These are phyloP conservation scores for Pyrochroa serraticornis DNA, from an alignment of 2,888 invertebrate species.

Conservation along the genomic window DNA sequence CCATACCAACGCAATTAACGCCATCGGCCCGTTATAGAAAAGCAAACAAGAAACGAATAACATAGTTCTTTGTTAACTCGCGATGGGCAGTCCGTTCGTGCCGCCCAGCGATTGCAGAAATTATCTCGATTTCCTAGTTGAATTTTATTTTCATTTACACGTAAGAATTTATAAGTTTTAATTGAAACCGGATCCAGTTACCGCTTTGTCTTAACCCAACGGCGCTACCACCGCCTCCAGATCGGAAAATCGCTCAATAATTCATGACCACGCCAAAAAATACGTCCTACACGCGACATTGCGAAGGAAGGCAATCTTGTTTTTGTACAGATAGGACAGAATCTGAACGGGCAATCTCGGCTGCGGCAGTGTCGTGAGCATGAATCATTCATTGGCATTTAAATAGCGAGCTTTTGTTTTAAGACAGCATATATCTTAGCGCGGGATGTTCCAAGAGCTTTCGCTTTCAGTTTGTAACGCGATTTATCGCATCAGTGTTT, in stretches of 20 bases:
- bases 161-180: too few relatives aligned
- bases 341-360: slow-evolving; percentile 34
- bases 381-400: slow-evolving; percentile 46
- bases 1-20: slow-evolving; percentile 22
- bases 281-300: slow-evolving; percentile 3
- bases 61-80: slow-evolving; percentile 12
- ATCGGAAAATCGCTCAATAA: too few relatives aligned
- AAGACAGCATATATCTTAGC: slow-evolving; percentile 29
- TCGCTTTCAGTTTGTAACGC: slow-evolving; percentile 23
- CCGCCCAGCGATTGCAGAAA: too few relatives aligned
- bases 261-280: not conserved
- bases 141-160: too few relatives aligned
- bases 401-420: slow-evolving; percentile 39
- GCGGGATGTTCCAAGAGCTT: slow-evolving; percentile 23
- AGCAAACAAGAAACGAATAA: slow-evolving; percentile 1
- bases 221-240: too few relatives aligned
- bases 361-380: slow-evolving; percentile 33
- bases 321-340: slow-evolving; percentile 22
- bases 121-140: too few relatives aligned
- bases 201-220: too few relatives aligned
- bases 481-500: slow-evolving; percentile 23
- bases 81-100: slow-evolving; percentile 18
- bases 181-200: too few relatives aligned
- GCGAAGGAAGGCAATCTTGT: slow-evolving; percentile 20
- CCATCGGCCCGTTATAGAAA: slow-evolving; percentile 18